Percentiles rank a stretch among this genome's conserved stretches.
phyloP scores from a whole-genome alignment of 1,140 invertebrate genomes.

The Amyelois transitella region DNA sequence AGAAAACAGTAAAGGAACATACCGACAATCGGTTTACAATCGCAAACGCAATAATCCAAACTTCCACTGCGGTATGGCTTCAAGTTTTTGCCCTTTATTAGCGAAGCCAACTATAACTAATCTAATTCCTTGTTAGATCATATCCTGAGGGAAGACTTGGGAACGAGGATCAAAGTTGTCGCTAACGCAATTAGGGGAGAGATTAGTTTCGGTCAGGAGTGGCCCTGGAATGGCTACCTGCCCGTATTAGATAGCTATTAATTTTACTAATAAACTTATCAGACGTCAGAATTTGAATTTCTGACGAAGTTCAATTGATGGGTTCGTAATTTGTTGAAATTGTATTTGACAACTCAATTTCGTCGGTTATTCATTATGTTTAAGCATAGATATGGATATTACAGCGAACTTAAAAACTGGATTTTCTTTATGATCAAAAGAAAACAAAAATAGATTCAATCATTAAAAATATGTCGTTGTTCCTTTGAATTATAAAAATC shows the following conservation, averaged over 20 bases:
- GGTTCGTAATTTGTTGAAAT: background rate
- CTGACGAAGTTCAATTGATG: background rate
- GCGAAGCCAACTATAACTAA: slow-evolving; percentile 69
- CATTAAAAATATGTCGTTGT: no score
- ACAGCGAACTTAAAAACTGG: no score
- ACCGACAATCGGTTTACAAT: background rate
- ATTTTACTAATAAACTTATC: slow-evolving; percentile 29
- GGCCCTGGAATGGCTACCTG: slow-evolving; percentile 38
- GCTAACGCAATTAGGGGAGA: slow-evolving; percentile 66
- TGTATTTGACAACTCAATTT: background rate
- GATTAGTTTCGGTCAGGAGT: slow-evolving; percentile 63
- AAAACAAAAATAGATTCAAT: no score
- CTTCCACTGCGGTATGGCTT: background rate
- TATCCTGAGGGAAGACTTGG: slow-evolving; percentile 55
- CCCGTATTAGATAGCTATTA: slow-evolving; percentile 49
- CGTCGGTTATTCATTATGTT: no score
- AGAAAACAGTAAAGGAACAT: no score
- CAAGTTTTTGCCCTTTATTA: slow-evolving; percentile 65
- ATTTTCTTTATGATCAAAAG: no score
- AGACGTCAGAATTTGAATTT: background rate
- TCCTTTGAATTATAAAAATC: no score
- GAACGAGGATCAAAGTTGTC: slow-evolving; percentile 67
- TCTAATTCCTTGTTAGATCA: slow-evolving; percentile 68
- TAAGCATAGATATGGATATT: no score
- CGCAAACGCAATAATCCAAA: background rate